These are phyloP conservation scores for Artibeus jamaicensis DNA, from an alignment of 2,797 vertebrate species.

Conservation along the genomic window DNA sequence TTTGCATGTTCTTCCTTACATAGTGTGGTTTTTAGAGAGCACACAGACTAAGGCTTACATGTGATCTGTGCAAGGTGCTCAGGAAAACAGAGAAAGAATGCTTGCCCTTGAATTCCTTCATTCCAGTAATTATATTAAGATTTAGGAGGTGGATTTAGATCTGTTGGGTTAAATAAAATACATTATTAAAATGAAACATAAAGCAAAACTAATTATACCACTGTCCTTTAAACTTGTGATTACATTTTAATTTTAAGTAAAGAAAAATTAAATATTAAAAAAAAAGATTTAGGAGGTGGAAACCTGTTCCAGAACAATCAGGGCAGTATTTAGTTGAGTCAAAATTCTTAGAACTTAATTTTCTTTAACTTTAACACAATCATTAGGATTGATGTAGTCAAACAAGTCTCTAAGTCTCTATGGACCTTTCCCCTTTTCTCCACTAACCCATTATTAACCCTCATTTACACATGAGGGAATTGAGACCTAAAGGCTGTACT, in stretches of 20 bases:
- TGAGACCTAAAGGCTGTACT: background rate
- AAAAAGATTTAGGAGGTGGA: background rate
- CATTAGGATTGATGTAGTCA: background rate
- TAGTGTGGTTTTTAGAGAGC: background rate
- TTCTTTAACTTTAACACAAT: background rate
- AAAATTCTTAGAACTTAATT: background rate
- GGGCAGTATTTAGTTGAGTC: background rate
- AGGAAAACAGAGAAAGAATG: background rate
- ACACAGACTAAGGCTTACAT: background rate
- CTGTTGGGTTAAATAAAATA: background rate
- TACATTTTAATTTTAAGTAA: slow-evolving; percentile 60
- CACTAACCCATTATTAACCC: background rate
- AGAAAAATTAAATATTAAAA: slow-evolving; percentile 58
- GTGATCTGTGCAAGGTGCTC: background rate
- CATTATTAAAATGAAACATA: background rate
- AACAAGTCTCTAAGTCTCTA: background rate
- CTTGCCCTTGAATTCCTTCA: background rate
- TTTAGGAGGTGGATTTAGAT: background rate
- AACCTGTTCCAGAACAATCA: background rate
- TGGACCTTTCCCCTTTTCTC: background rate
- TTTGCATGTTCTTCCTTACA: background rate
- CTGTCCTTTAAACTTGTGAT: slow-evolving; percentile 55
- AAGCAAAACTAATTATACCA: background rate
- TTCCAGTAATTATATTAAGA: background rate
- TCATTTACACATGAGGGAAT: background rate